Conservation (phyloP, 2,797 vertebrate species). For the Ceyx erithaca region DNA sequence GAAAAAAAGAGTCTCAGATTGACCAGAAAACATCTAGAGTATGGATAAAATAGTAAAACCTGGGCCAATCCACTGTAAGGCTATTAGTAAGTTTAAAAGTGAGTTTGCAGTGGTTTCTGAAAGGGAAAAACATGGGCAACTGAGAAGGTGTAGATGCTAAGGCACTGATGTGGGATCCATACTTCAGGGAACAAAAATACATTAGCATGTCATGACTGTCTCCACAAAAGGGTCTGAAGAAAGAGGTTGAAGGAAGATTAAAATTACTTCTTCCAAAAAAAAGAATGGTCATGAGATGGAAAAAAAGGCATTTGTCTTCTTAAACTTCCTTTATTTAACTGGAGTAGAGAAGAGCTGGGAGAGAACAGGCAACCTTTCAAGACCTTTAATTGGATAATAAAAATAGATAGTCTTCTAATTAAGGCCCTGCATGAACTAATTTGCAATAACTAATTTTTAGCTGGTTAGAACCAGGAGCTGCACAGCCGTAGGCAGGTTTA, state of each 20-base stretch:
- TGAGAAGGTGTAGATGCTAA: not conserved
- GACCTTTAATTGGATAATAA: not conserved
- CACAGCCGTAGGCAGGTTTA: not conserved
- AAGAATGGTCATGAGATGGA: not conserved
- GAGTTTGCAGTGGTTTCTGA: constrained; percentile 8
- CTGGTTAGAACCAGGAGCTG: not conserved
- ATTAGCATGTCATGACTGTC: not conserved
- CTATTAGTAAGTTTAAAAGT: not conserved
- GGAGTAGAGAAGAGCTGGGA: not conserved
- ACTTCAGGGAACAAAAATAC: not conserved
- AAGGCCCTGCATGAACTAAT: not conserved
- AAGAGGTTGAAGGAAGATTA: not conserved
- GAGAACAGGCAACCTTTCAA: not conserved
- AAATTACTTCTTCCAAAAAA: not conserved
- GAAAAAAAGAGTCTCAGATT: not conserved
- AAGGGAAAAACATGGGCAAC: not conserved
- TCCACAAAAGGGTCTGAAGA: not conserved
- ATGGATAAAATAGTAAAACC: not conserved
- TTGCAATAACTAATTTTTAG: not conserved
- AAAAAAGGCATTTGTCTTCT: not conserved
- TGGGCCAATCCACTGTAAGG: not conserved
- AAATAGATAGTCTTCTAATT: not conserved
- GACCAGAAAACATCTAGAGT: not conserved
- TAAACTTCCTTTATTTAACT: not conserved
- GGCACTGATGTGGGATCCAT: not conserved